Evolutionary conservation across 2,888 invertebrate species (phyloP), one percentile per base, ranked within the genome.

Genomic region (Doris montereyensis): DNA sequence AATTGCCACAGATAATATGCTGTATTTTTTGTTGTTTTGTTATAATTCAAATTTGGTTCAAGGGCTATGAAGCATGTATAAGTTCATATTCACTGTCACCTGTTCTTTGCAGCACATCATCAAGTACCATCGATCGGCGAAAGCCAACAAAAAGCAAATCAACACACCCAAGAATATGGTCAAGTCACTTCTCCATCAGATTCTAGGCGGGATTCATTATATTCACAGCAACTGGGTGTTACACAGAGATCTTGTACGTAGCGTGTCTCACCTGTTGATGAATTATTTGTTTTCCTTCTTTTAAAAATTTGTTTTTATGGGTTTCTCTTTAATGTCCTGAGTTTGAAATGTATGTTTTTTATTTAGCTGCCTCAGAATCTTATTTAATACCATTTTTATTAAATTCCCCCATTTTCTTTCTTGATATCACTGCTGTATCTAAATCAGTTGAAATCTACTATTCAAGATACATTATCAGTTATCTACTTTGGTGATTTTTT

Each of bases 161-260:
- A 96, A 97, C 93, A 97, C 97, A 32, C 97, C 97, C 4, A 97
- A 97, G 91, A 97, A 90, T 78, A 91, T 91, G 90, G 91, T 99
- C 0, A 99, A 99, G 92, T 98, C 97, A 84, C 93, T 99, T 70
- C 93, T 99, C 0, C 98, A 97, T 93, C 99, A 99, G 93, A 99
- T 99, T 90, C 93, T 99, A 84, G 98, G 98, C 93, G 99, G 99
- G 68, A 99, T 99, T 90, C 97, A 98, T 92, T 99, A 99, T 93
- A 93, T 99, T 88, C 99, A 99, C 93, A 96, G 97, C 83, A 99
- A 99, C 92, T 99, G 99, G 99, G 98, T 99, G 81, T 93, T 99
- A 77, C 99, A 99, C 92, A 94, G 99, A 92, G 98, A 98, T 94
- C 93, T 98, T 93, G 96, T 96, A 93, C 93, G 93, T 89, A 30